These are phyloP conservation scores for Erebia epiphron DNA, from an alignment of 2,888 invertebrate species.

Conservation along the genomic window DNA sequence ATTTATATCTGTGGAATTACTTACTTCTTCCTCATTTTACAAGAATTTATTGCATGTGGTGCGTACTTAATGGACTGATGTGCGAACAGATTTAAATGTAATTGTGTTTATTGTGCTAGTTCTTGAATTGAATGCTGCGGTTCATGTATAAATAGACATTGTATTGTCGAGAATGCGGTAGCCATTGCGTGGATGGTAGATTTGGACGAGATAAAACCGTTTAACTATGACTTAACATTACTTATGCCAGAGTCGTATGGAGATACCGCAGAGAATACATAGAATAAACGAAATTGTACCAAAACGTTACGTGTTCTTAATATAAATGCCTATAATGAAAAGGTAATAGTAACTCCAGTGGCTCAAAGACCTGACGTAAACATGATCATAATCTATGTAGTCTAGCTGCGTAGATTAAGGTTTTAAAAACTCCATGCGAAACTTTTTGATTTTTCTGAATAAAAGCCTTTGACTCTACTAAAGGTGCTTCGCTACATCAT, in stretches of 20 bases:
- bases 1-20: too few species aligned
- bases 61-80: background rate
- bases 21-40: too few species aligned
- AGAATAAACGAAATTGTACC: background rate
- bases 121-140: slow-evolving; percentile 28
- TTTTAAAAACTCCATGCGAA: too few species aligned
- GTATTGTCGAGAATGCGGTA: slow-evolving; percentile 21
- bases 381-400: too few species aligned
- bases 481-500: too few species aligned
- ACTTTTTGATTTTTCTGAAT: too few species aligned
- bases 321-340: too few species aligned
- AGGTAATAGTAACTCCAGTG: too few species aligned
- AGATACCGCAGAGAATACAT: slow-evolving; percentile 5
- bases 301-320: too few species aligned
- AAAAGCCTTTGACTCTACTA: too few species aligned
- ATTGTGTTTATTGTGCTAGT: slow-evolving; percentile 37
- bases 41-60: background rate
- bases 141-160: slow-evolving; percentile 24
- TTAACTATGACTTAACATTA: slow-evolving; percentile 11
- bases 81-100: slow-evolving; percentile 22
- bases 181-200: slow-evolving; percentile 16
- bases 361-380: too few species aligned
- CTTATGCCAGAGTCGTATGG: background rate
- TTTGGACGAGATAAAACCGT: slow-evolving; percentile 21
- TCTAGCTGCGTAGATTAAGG: too few species aligned